Percentiles rank a stretch among this genome's conserved stretches.
These are phyloP conservation scores for Andricus curvator DNA, from an alignment of 2,888 invertebrate genomes.

Conservation along the genomic window DNA sequence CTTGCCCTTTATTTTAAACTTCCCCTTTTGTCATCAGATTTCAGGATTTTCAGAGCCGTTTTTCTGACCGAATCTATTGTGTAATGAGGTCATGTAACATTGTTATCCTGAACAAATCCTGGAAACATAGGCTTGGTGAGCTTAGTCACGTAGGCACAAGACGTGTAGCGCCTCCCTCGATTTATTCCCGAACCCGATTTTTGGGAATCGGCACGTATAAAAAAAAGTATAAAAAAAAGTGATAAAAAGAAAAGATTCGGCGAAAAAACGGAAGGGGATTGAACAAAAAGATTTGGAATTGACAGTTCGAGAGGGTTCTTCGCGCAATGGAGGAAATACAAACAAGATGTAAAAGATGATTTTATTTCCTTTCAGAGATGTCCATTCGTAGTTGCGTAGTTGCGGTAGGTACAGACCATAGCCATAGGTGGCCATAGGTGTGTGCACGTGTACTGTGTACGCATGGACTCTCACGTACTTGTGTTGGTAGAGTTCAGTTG, in stretches of 20 bases:
- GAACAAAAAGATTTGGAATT: background rate
- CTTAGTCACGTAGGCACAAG: slow-evolving; percentile 67
- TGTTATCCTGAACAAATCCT: slow-evolving; percentile 38
- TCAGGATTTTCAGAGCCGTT: background rate
- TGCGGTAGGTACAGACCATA: too few relatives aligned
- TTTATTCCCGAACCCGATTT: slow-evolving; percentile 45
- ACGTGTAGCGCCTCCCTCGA: slow-evolving; percentile 55
- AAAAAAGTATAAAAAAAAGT: background rate
- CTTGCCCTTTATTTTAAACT: background rate
- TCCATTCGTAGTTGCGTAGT: too few relatives aligned
- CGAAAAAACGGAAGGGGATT: background rate
- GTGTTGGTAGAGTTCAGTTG: too few relatives aligned
- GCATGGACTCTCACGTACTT: too few relatives aligned
- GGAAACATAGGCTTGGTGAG: slow-evolving; percentile 47
- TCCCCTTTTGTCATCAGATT: background rate
- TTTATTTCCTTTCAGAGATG: background rate
- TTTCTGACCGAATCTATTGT: background rate
- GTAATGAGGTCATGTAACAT: background rate
- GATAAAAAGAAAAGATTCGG: background rate
- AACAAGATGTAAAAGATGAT: background rate
- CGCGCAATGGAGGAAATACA: background rate
- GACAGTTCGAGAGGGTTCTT: background rate
- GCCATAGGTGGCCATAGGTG: too few relatives aligned
- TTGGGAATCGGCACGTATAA: background rate
- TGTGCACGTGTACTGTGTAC: too few relatives aligned